These are phyloP conservation scores for Borostomias antarcticus DNA, from an alignment of 2,797 vertebrate genomes.

Conservation along the genomic window DNA sequence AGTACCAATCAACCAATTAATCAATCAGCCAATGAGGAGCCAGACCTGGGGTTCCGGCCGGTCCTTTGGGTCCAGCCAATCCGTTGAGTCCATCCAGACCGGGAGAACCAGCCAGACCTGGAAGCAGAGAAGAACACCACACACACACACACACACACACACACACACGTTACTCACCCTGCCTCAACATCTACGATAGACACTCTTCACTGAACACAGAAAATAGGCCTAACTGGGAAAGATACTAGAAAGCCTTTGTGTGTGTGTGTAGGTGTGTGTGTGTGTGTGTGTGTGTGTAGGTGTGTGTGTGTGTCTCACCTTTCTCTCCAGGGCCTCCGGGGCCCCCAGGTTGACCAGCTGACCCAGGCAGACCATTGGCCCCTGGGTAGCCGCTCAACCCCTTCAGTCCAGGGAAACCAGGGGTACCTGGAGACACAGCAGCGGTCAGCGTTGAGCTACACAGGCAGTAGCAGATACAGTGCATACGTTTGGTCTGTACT, in stretches of 20 bases:
- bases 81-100: slow-evolving; percentile 93
- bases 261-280: not conserved
- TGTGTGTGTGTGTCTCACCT: slow-evolving; percentile 69
- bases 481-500: too few species aligned
- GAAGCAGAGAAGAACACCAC: slow-evolving; percentile 11
- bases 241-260: too few species aligned
- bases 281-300: not conserved
- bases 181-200: too few species aligned
- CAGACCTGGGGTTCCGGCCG: slow-evolving; percentile 87
- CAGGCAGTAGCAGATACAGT: not conserved
- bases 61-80: slow-evolving; percentile 87
- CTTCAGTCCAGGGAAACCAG: slow-evolving; percentile 77
- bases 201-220: too few species aligned
- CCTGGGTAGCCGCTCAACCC: slow-evolving; percentile 82
- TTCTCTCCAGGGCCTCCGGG: slow-evolving; percentile 80
- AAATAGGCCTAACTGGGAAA: too few species aligned
- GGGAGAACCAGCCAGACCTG: slow-evolving; percentile 85
- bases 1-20: not conserved
- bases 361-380: slow-evolving; percentile 76
- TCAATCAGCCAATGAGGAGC: not conserved
- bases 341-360: slow-evolving; percentile 71
- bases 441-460: not conserved
- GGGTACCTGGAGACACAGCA: slow-evolving; percentile 69
- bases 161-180: too few species aligned
- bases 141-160: too few species aligned